These are phyloP conservation scores for Urocynchramus pylzowi DNA, from an alignment of 2,113 vertebrate species.

Conservation along the genomic window DNA sequence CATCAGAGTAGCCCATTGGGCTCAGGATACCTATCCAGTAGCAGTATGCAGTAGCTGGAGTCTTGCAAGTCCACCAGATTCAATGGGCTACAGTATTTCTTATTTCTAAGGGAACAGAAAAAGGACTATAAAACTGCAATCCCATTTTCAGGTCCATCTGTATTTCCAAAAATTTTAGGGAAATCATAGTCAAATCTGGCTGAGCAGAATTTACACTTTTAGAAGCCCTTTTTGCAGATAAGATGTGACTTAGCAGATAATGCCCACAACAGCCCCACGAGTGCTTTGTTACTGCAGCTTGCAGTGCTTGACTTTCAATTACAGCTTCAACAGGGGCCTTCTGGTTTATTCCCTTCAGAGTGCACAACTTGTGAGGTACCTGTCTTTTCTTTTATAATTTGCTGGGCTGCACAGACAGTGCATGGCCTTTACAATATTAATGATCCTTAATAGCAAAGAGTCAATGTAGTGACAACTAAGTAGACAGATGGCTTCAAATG, in stretches of 20 bases:
- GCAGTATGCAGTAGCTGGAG: neutral
- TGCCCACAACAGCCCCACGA: fast-evolving
- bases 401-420: neutral
- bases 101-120: neutral
- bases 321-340: neutral
- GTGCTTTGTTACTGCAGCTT: neutral
- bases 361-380: neutral
- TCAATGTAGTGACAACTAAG: neutral
- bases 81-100: neutral
- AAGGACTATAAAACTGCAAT: neutral
- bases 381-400: neutral
- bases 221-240: neutral
- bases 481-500: neutral
- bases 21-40: neutral
- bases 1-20: neutral
- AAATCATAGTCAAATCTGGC: neutral
- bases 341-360: neutral
- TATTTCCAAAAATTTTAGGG: neutral
- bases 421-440: neutral
- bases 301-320: neutral
- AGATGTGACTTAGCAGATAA: neutral
- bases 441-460: neutral
- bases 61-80: neutral
- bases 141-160: fast-evolving
- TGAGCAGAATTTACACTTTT: neutral